Base-by-base conservation (phyloP, 2,113 vertebrate genomes). In the Ursus arctos region DNA sequence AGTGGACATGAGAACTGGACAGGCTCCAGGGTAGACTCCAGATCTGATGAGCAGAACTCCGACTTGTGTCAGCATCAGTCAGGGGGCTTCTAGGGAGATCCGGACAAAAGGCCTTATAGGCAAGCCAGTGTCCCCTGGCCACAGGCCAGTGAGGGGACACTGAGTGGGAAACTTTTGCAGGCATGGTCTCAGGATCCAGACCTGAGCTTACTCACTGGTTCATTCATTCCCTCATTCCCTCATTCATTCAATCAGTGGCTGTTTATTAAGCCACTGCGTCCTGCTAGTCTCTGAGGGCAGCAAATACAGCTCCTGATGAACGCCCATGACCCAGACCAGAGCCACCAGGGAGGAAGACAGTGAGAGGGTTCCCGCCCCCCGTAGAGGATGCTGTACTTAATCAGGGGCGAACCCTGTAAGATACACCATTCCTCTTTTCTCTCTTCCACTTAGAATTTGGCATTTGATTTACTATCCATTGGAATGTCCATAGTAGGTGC, bases 301-400 rank as follows among this genome's bases (percentile, higher is more conserved):
- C 10, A 7, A 51, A 28, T 15, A 4, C 0, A 0, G 51, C 26
- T 47, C 24, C 53, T 87, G 21, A 31, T n/a, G 6, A 63, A 84
- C 10, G 3, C 91, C n/a, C 24, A 7, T 2, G 1, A 6, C 65
- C 55, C 16, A 53, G 40, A 14, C 4, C 2, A 28, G 71, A 31
- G 51, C 69, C 16, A 1, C 33, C 5, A 18, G 79, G 53, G 19
- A 49, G 85, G 72, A 40, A 7, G 72, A 0, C 0, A 22, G 19
- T 2, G 61, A 51, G 57, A 28, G 26, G 19, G 3, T 47, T 40
- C 19, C n/a, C 8, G 4, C 14, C 47, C 47, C 21, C 33, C 1
- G 10, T 26, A 28, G 24, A 40, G 0, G 4, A 0, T 9, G 33
- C 36, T 15, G 7, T 43, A 1, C 84, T 16, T 2, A 4, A 0